Evolutionary conservation across 2,888 invertebrate species (phyloP), one percentile per base, ranked within the genome.

Genomic region (Epirrita christyi): DNA sequence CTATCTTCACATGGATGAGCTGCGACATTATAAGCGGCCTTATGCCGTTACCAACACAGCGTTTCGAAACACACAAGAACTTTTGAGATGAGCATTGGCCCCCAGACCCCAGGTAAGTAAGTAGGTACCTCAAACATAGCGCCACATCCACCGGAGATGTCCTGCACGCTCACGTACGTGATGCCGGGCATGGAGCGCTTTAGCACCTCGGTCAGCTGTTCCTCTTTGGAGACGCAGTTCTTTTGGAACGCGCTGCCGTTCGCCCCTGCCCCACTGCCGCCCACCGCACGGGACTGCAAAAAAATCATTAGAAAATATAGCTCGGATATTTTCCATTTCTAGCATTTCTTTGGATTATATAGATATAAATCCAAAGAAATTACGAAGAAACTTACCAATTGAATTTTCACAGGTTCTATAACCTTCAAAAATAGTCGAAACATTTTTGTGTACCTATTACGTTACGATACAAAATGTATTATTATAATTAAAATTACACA

Each of bases 131-230:
- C 95, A 83, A 94, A 96, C 96, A 96, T 96, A 11, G 96, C 96
- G 1, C 96, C 96, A 79, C 97, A 96, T 46, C 96, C 95, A 55
- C 96, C 97, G 11, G 96, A 96, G 43, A 96, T 94, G 73, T 96
- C 96, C 57, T 93, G 91, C 0, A 96, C 94, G 74, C 94, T 92
- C 53, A 96, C 93, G 43, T 89, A 85, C 8, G 93, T 92, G 9
- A 95, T 95, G 47, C 93, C 89, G 0, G 95, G 95, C 75, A 96
- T 92, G 0, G 87, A 70, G n/a, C 73, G 80, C 61, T 80, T 83
- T 38, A 92, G 67, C 0, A 72, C 75, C 5, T 80, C 79, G 0
- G 86, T 81, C 7, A 92, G 68, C 63, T 86, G 81, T 60, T 90
- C 77, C 59, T 92, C 91, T 43, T 85, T 89, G 1, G 84, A 76